phyloP scores from a whole-genome alignment of 2,797 vertebrate genomes.

The Iguana delicatissima region DNA sequence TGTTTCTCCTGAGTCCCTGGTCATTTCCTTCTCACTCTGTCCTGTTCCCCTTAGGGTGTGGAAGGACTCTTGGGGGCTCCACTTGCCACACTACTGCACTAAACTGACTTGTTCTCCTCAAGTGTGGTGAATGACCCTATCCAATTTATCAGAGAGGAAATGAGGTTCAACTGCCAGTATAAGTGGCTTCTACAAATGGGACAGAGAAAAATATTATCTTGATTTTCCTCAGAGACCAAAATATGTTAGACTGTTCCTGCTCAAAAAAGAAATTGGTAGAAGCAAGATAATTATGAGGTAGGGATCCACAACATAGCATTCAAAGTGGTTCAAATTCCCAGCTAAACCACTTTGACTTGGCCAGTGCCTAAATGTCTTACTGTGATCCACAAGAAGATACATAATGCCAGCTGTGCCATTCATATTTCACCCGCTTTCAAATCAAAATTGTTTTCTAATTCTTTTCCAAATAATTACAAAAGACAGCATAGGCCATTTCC shows the following conservation, averaged over 20 bases:
- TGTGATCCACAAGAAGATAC: constrained; percentile 30
- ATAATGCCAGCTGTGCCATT: background rate
- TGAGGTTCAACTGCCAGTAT: background rate
- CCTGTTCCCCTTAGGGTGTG: too few species aligned
- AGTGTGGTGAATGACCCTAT: background rate
- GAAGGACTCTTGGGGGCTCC: too few species aligned
- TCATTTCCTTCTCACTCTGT: too few species aligned
- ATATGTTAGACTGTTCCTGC: background rate
- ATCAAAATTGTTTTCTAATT: constrained; percentile 30
- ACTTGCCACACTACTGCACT: background rate
- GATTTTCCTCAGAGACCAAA: background rate
- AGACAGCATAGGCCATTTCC: too few species aligned
- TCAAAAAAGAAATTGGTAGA: background rate
- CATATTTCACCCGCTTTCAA: background rate
- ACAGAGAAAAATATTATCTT: background rate
- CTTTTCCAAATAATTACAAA: constrained; percentile 34
- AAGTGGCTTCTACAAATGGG: background rate
- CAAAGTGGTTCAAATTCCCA: background rate
- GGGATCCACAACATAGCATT: constrained; percentile 5
- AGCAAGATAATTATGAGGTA: constrained; percentile 6
- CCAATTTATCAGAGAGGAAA: background rate
- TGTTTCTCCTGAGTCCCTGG: too few species aligned
- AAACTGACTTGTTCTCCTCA: background rate
- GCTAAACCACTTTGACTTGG: background rate
- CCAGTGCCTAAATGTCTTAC: background rate